These are phyloP conservation scores for Chelonia mydas DNA, from an alignment of 2,797 vertebrate species.

Conservation along the genomic window DNA sequence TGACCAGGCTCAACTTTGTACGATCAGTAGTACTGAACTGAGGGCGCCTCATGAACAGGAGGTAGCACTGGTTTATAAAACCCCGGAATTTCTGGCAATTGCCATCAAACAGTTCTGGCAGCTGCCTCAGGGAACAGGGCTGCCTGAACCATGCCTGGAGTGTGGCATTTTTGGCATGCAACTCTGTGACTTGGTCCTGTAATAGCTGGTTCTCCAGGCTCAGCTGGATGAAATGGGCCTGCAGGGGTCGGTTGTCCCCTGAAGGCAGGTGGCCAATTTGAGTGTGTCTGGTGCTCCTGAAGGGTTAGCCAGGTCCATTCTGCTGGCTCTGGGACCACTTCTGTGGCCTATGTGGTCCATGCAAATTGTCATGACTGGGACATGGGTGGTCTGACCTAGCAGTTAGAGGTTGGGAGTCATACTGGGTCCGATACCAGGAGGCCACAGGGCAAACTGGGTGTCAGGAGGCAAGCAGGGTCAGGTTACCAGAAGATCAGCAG, in stretches of 20 bases:
- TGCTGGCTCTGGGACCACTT: background rate
- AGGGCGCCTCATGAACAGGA: background rate
- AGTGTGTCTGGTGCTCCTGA: background rate
- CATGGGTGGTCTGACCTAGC: background rate
- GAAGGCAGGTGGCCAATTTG: background rate
- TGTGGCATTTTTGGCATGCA: background rate
- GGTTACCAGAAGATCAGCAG: background rate
- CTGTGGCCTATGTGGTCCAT: background rate
- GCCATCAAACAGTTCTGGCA: background rate
- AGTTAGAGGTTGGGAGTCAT: background rate
- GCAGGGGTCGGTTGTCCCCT: background rate
- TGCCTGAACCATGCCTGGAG: background rate
- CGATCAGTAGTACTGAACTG: background rate
- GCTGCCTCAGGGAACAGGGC: background rate
- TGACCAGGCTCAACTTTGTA: background rate
- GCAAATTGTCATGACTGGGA: background rate
- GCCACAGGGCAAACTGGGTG: background rate
- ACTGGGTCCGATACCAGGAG: background rate
- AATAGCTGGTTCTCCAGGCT: background rate
- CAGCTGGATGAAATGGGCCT: background rate
- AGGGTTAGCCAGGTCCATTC: background rate
- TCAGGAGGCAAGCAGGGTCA: background rate
- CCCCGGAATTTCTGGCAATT: background rate
- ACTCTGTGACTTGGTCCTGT: background rate
- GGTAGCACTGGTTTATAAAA: background rate